phyloP scores from a whole-genome alignment of 2,797 vertebrate genomes.

The Pangasius macronema region DNA sequence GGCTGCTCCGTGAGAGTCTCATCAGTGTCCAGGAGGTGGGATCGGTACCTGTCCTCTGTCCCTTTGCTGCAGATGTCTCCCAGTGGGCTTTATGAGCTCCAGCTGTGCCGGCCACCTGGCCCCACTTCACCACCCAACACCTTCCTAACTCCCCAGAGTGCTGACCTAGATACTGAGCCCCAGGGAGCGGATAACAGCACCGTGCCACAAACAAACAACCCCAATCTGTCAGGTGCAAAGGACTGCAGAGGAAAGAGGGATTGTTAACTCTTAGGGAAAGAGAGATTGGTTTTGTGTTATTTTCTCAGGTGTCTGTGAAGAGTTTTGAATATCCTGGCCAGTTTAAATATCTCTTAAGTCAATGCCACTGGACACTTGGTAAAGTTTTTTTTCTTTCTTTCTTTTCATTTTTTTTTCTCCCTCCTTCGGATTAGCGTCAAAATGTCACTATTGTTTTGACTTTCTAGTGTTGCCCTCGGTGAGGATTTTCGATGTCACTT shows the following conservation, averaged over 20 bases:
- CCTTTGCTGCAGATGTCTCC: slow-evolving; percentile 70
- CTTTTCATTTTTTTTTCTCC: too few relatives aligned
- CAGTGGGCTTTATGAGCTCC: slow-evolving; percentile 60
- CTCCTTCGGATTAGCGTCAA: neutral
- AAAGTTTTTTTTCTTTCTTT: too few relatives aligned
- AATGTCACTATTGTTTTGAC: neutral
- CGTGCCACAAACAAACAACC: slow-evolving; percentile 42
- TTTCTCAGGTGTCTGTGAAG: neutral
- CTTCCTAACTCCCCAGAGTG: slow-evolving; percentile 68
- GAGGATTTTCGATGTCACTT: neutral
- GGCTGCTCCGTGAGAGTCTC: slow-evolving; percentile 33
- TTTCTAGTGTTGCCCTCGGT: neutral
- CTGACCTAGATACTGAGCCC: slow-evolving; percentile 71
- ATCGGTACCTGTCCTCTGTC: slow-evolving; percentile 58
- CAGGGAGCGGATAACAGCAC: slow-evolving; percentile 50
- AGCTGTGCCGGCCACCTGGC: slow-evolving; percentile 73
- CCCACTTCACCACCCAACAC: slow-evolving; percentile 61
- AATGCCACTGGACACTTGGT: neutral
- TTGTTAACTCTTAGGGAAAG: slow-evolving; percentile 7
- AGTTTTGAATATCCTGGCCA: too few relatives aligned
- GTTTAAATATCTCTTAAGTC: neutral
- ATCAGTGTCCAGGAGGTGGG: slow-evolving; percentile 64
- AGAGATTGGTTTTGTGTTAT: neutral
- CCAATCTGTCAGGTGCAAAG: slow-evolving; percentile 51
- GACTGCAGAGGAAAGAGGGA: slow-evolving; percentile 12